Percentiles rank a stretch among this genome's conserved stretches.
These are phyloP conservation scores for Caranx melampygus DNA, from an alignment of 2,113 vertebrate genomes.

Conservation along the genomic window DNA sequence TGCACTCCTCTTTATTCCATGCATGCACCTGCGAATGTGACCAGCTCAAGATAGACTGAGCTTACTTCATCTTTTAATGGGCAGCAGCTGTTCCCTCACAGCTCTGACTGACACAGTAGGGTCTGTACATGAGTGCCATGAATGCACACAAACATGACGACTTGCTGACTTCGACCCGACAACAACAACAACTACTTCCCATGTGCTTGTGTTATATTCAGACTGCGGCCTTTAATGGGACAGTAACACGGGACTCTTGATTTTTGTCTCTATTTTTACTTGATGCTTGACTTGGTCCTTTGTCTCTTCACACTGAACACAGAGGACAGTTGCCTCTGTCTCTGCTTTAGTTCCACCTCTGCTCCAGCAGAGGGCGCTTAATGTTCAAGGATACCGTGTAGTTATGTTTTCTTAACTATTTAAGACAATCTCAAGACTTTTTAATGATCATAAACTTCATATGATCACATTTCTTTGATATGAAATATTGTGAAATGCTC, in stretches of 20 bases:
- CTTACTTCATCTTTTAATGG: no score
- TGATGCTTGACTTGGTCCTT: background rate
- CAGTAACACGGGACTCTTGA: background rate
- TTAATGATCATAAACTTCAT: background rate
- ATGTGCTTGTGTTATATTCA: background rate
- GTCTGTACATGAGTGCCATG: conserved; percentile 45
- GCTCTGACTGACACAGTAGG: conserved; percentile 38
- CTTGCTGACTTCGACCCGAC: conserved; percentile 8
- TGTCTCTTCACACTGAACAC: background rate
- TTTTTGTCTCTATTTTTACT: conserved; percentile 3
- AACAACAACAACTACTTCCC: background rate
- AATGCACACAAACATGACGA: conserved; percentile 35
- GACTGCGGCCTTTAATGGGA: background rate
- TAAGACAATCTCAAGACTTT: background rate
- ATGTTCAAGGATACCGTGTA: conserved; percentile 5
- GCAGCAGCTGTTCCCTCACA: no score
- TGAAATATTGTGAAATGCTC: background rate
- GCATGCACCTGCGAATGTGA: no score
- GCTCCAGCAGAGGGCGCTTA: conserved; percentile 56
- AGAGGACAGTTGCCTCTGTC: background rate
- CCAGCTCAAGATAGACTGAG: no score
- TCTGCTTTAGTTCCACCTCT: background rate
- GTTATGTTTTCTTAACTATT: background rate
- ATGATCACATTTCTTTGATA: background rate
- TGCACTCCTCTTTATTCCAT: background rate